Percentiles rank a stretch among this genome's conserved stretches.
Evolutionary conservation across 1,140 invertebrate species (phyloP).

Genomic region (Lepidurus couesii): DNA sequence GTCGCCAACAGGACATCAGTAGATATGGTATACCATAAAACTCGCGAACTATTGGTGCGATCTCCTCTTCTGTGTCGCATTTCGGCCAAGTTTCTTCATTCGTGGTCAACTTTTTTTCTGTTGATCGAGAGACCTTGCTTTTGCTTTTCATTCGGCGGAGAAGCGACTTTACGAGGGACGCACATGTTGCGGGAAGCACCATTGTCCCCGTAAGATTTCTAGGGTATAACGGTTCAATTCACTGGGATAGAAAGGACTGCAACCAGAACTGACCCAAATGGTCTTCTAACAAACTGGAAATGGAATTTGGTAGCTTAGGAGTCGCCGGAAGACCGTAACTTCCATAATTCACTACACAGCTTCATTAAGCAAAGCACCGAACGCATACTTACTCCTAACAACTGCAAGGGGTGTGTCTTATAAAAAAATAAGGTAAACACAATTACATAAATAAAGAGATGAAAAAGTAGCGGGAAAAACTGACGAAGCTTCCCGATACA

Average conservation of each 20-base stretch:
- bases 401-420: too few species aligned
- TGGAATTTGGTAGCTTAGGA: neutral
- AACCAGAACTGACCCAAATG: neutral
- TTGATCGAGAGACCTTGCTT: too few species aligned
- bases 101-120: too few species aligned
- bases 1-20: too few species aligned
- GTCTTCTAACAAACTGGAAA: neutral
- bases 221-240: slow-evolving; percentile 19
- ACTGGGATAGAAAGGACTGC: neutral
- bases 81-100: too few species aligned
- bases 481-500: too few species aligned
- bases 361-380: neutral
- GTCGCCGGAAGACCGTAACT: neutral
- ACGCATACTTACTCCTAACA: too few species aligned
- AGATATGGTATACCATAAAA: too few species aligned
- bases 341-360: neutral
- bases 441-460: neutral
- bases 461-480: neutral
- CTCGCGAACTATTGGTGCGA: too few species aligned
- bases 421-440: neutral
- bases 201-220: neutral
- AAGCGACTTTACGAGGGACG: neutral
- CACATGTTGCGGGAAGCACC: neutral
- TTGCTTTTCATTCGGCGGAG: too few species aligned
- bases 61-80: too few species aligned